phyloP scores from a whole-genome alignment of 1,140 invertebrate species.

The Rhysida immarginata region DNA sequence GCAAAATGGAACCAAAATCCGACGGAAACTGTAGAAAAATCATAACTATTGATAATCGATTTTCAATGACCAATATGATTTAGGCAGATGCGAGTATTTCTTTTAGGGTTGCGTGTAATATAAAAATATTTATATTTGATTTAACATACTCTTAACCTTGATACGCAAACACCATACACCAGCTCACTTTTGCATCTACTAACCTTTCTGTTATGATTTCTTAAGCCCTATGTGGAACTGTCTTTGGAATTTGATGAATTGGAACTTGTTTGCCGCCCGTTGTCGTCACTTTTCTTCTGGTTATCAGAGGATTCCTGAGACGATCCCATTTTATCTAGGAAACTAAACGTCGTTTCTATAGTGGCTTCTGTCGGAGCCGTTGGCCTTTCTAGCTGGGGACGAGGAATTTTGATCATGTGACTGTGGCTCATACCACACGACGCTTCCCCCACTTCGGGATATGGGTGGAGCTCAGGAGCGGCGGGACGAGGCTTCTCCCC shows the following conservation, averaged over 20 bases:
- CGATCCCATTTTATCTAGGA: constrained; percentile 9
- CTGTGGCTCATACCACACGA: neutral
- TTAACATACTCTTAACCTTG: too few relatives aligned
- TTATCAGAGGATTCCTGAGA: constrained; percentile 10
- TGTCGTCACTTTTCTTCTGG: neutral
- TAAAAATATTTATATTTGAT: too few relatives aligned
- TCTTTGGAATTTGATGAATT: constrained; percentile 9
- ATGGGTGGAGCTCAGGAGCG: neutral
- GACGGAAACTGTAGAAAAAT: too few relatives aligned
- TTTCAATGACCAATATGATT: too few relatives aligned
- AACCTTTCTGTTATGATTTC: too few relatives aligned
- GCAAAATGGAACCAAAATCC: too few relatives aligned
- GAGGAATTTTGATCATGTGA: constrained; percentile 5
- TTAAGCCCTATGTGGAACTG: constrained; percentile 11
- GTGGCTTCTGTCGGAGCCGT: constrained; percentile 5
- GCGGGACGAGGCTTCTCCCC: neutral
- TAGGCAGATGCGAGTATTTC: too few relatives aligned
- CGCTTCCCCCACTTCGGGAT: neutral
- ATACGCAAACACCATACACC: too few relatives aligned
- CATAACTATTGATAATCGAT: too few relatives aligned
- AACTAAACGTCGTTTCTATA: constrained; percentile 9
- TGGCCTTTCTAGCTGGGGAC: constrained; percentile 7
- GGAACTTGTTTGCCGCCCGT: neutral
- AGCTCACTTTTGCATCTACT: too few relatives aligned
- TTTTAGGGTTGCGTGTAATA: too few relatives aligned